Base-by-base conservation (phyloP, 2,888 invertebrate species). In the Drepana falcataria region DNA sequence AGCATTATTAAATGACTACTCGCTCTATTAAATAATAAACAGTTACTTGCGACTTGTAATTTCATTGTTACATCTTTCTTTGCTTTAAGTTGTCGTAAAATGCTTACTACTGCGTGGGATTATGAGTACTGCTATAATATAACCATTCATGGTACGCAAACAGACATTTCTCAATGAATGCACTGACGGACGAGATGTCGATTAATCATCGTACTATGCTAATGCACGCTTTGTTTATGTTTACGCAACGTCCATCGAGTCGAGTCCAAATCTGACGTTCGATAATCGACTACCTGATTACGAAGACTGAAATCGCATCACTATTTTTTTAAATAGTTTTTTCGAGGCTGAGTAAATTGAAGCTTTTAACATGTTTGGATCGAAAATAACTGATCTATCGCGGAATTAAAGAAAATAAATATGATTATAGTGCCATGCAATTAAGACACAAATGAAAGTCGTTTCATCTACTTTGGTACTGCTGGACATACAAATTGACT, bases 161-260 rank as follows among this genome's bases (percentile, higher is more conserved):
- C 68, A 73, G 64, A 69, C 65, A 65, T 69, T 71, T 64, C 65
- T 74, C 71, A 80, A 83, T 75, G 74, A 62, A 21, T 21, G 21
- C 21, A 79, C 75, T 66, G 71, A 69, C 70, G 63, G 64, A 56
- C 58, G 51, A 44, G 54, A 55, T 62, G 73, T 66, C 73, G 58
- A 81, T 82, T 76, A 76, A 82, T 87, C 82, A 83, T 72, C 68
- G 65, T 65, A 65, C 75, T 59, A 62, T 60, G 77, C 76, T 87
- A 86, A 88, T 87, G 87, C 84, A 81, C 69, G 68, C 71, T 68
- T 75, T 79, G 79, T 83, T 81, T 79, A 80, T 85, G 84, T 87
- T 86, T 85, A 83, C 70, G 61, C 57, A 59, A 77, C 75, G 80
- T 79, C 79, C 71, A 68, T 76, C 69, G 55, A 63, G 64, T 61